phyloP scores from a whole-genome alignment of 1,140 invertebrate genomes.

The Maconellicoccus hirsutus region DNA sequence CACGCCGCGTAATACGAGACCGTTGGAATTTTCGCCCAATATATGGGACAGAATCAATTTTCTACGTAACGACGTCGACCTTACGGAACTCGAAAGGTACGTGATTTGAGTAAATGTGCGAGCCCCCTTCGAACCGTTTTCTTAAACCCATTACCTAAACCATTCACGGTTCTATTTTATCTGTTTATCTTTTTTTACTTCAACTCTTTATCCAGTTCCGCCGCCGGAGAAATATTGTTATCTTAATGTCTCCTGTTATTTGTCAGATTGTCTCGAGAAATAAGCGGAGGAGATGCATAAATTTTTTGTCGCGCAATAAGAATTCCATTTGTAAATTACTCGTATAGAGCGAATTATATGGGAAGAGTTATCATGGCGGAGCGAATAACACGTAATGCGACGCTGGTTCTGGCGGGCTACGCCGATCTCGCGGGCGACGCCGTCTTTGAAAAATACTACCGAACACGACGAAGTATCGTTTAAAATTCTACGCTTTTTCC shows the following conservation, averaged over 20 bases:
- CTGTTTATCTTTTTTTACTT: conserved; percentile 17
- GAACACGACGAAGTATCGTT: too few relatives aligned
- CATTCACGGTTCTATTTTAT: conserved; percentile 21
- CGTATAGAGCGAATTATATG: neutral
- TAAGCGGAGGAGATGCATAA: neutral
- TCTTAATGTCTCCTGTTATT: conserved; percentile 20
- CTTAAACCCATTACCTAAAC: conserved; percentile 20
- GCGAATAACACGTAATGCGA: neutral
- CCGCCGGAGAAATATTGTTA: conserved; percentile 13
- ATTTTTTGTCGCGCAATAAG: conserved; percentile 7
- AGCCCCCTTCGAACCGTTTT: neutral
- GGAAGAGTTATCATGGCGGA: too few relatives aligned
- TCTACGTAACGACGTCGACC: conserved; percentile 19
- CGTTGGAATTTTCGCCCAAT: neutral
- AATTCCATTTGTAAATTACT: conserved; percentile 22
- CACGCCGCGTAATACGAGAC: neutral
- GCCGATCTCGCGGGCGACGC: too few relatives aligned
- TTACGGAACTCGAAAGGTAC: neutral
- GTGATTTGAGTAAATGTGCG: conserved; percentile 20
- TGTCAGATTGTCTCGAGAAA: conserved; percentile 6
- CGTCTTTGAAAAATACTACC: too few relatives aligned
- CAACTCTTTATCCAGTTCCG: conserved; percentile 16
- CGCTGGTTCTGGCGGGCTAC: too few relatives aligned
- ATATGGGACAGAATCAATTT: conserved; percentile 20
- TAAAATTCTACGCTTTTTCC: too few relatives aligned